Evolutionary conservation across 2,797 vertebrate genomes (phyloP), one percentile per base, ranked within the genome.

Genomic region (Meda fulgida): DNA sequence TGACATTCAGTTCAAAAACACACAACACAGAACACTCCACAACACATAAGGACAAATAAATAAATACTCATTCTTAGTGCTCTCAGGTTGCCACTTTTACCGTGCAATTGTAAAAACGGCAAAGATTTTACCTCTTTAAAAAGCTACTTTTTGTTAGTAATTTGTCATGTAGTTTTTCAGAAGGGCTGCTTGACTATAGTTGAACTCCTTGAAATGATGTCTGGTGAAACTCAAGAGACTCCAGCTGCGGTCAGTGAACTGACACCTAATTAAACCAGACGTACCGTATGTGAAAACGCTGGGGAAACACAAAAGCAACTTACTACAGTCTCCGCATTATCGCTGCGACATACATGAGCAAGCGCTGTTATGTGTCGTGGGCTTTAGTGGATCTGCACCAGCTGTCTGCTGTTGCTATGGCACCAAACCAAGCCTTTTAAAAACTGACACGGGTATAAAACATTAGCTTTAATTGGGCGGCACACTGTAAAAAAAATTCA

Each of bases 401-500:
- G 73, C 80, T 71, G 76, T 76, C 71, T 71, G 51, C 81, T 85
- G 89, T 89, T 84, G 85, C 83, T 65, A 88, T 88, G 78, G 75
- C 53, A 60, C n/a, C 78, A 29, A 40, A 76, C 21, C 31, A 55
- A 75, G 71, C 48, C 55, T 70, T 23, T 85, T 77, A 81, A 71
- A 76, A 71, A 58, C 23, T 78, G 29, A 77, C 51, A 84, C 31
- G 34, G 34, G 11, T 43, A 31, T 10, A 53, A 75, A 79, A 81
- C 72, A 10, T 70, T 55, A 2, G n/a, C 11, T 58, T 9, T 48
- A 63, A 75, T 70, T 19, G 10, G 5, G 31, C 5, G n/a, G 1
- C 11, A 60, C n/a, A 14, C 29, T 31, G 6, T 18, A 65, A 7
- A 65, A 38, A 16, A 65, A 65, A 11, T 0, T 9, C 55, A n/a